Percentiles rank a stretch among this genome's conserved stretches.
These are phyloP conservation scores for Allacma fusca DNA, from an alignment of 2,888 invertebrate species.

Conservation along the genomic window DNA sequence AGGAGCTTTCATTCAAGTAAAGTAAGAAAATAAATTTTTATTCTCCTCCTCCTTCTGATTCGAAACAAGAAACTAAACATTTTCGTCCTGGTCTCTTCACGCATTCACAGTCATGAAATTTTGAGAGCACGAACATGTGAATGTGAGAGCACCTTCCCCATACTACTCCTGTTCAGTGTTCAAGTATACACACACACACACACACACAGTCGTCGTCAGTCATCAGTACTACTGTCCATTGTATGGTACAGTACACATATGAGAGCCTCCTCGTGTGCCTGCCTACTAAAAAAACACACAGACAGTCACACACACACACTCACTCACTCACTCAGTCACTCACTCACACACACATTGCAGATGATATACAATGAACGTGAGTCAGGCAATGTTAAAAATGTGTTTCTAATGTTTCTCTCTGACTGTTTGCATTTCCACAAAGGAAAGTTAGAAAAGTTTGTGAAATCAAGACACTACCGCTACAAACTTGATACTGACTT, in stretches of 20 bases:
- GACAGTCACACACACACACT: too few relatives aligned
- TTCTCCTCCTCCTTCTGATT: not conserved
- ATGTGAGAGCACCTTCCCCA: slow-evolving; percentile 1
- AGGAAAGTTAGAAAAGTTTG: not conserved
- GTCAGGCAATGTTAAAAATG: too few relatives aligned
- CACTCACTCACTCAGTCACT: too few relatives aligned
- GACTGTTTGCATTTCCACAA: not conserved
- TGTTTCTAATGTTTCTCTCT: too few relatives aligned
- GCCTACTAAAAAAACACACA: too few relatives aligned
- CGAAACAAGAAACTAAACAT: not conserved
- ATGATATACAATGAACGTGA: too few relatives aligned
- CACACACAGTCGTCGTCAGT: too few relatives aligned
- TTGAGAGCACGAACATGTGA: slow-evolving; percentile 21
- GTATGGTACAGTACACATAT: not conserved
- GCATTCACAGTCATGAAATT: slow-evolving; percentile 21
- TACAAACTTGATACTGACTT: slow-evolving; percentile 30
- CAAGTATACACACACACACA: too few relatives aligned
- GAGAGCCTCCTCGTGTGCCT: too few relatives aligned
- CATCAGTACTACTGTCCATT: slow-evolving; percentile 10
- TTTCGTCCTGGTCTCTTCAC: not conserved
- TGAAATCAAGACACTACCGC: not conserved
- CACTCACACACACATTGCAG: too few relatives aligned
- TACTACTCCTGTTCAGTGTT: too few relatives aligned
- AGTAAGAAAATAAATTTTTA: not conserved
- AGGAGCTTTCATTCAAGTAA: not conserved